These are phyloP conservation scores for Formica selysi DNA, from an alignment of 1,140 invertebrate genomes.

Conservation along the genomic window DNA sequence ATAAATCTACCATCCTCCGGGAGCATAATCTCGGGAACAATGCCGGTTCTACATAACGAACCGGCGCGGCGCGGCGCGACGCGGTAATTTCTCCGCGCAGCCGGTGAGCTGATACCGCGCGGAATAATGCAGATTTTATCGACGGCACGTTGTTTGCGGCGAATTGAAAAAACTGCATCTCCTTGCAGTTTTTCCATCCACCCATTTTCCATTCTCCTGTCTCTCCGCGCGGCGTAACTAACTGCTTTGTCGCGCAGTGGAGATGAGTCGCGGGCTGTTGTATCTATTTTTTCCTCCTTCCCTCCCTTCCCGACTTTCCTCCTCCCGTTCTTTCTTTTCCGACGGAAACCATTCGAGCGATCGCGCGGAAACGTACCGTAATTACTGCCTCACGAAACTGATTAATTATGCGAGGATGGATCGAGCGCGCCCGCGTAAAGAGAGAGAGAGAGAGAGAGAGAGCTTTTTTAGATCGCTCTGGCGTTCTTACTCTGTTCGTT, in stretches of 20 bases:
- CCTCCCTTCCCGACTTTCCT: not conserved
- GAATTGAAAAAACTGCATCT: constrained; percentile 56
- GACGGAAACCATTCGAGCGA: constrained; percentile 60
- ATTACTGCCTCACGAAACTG: constrained; percentile 70
- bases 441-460: not conserved
- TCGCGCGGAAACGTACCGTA: constrained; percentile 66
- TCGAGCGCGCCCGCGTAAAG: constrained; percentile 2
- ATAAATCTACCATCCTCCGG: constrained; percentile 21
- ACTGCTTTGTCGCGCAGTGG: not conserved
- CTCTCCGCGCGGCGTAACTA: constrained; percentile 13
- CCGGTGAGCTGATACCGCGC: constrained; percentile 41
- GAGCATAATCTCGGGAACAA: constrained; percentile 7
- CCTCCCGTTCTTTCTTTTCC: not conserved
- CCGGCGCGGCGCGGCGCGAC: not conserved
- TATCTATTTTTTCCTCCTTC: constrained; percentile 8
- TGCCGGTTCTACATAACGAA: constrained; percentile 16
- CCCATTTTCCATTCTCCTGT: not conserved
- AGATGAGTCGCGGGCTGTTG: constrained; percentile 15
- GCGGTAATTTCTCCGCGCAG: not conserved
- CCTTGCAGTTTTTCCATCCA: not conserved
- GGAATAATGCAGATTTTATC: constrained; percentile 68
- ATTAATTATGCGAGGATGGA: constrained; percentile 73
- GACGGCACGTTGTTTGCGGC: constrained; percentile 57
- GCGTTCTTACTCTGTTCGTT: constrained; percentile 4
- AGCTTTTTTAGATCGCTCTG: constrained; percentile 30